Evolutionary conservation across 2,113 vertebrate genomes (phyloP), one percentile per base, ranked within the genome.

Genomic region (Aramus guarauna): DNA sequence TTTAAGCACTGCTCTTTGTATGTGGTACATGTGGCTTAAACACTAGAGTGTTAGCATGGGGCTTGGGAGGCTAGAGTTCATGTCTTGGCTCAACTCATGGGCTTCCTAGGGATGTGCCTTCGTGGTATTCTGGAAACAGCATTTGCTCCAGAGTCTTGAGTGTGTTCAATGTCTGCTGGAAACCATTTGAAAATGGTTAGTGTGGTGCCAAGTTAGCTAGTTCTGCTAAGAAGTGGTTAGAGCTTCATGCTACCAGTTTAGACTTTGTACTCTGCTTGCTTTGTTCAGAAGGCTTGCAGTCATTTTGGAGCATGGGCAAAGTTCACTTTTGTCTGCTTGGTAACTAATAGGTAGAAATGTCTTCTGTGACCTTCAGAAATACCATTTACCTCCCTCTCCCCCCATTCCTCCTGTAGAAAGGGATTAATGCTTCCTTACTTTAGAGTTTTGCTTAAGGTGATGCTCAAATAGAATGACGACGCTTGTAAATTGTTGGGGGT

Each of bases 161-260:
- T 60, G 67, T 58, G 63, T 95, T 84, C 62, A 78, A 32, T 88
- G 87, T 68, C 85, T 93, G 48, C 90, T 95, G 93, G 93, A 92
- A 93, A 73, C 85, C 45, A 82, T 93, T 82, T 95, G 94, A 27
- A 82, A 87, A 81, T 87, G 96, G 94, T 96, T 93, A 90, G 32
- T 7, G 21, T 85, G 87, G 66, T 93, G 24, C 66, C 45, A 82
- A 37, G 60, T 84, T 30, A 91, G 76, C 78, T 94, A 53, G 84
- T 78, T 91, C 92, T 95, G 94, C 84, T 95, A 36, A 68, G 92
- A 94, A 95, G 92, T 93, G 93, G 94, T 96, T 95, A 90, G 90
- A 85, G 62, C 87, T 94, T 95, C 84, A 41, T 72, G 59, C 93
- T 90, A 58, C 87, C 87, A 64, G 87, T 90, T 90, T n/a, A 95